These are phyloP conservation scores for Diabrotica undecimpunctata DNA, from an alignment of 1,140 invertebrate genomes.

Conservation along the genomic window DNA sequence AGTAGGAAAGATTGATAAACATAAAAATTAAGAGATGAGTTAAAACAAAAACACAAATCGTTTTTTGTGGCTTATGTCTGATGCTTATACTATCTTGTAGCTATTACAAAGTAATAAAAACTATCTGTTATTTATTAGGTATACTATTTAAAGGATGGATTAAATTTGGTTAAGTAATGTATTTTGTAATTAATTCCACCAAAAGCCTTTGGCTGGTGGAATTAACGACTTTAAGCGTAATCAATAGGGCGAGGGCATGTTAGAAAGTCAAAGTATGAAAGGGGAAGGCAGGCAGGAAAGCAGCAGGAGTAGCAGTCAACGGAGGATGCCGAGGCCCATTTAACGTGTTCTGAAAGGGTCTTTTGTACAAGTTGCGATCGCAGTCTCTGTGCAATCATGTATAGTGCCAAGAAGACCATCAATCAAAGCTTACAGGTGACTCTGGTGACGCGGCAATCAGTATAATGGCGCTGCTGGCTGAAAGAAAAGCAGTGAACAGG, in stretches of 20 bases:
- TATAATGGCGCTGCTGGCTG: constrained; percentile 12
- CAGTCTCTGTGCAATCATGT: constrained; percentile 21
- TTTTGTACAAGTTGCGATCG: constrained; percentile 12
- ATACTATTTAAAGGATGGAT: too few species aligned
- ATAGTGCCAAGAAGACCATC: constrained; percentile 21
- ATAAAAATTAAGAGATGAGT: too few species aligned
- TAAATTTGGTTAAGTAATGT: too few species aligned
- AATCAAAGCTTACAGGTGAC: constrained; percentile 20
- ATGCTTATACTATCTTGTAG: too few species aligned
- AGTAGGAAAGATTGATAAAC: too few species aligned
- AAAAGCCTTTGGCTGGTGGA: neutral
- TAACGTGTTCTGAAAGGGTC: constrained; percentile 14
- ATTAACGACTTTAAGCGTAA: neutral
- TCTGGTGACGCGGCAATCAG: constrained; percentile 16
- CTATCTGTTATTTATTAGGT: too few species aligned
- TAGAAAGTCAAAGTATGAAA: constrained; percentile 12
- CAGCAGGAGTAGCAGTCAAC: constrained; percentile 1
- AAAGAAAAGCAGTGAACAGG: neutral
- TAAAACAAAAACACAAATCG: too few species aligned
- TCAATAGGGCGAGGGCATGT: neutral
- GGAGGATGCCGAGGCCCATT: constrained; percentile 4
- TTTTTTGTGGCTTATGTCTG: too few species aligned
- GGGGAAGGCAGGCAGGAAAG: neutral
- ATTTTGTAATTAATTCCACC: too few species aligned
- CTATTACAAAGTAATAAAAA: too few species aligned